Percentiles rank a stretch among this genome's conserved stretches.
phyloP scores from a whole-genome alignment of 2,797 vertebrate species.

The Manis pentadactyla region DNA sequence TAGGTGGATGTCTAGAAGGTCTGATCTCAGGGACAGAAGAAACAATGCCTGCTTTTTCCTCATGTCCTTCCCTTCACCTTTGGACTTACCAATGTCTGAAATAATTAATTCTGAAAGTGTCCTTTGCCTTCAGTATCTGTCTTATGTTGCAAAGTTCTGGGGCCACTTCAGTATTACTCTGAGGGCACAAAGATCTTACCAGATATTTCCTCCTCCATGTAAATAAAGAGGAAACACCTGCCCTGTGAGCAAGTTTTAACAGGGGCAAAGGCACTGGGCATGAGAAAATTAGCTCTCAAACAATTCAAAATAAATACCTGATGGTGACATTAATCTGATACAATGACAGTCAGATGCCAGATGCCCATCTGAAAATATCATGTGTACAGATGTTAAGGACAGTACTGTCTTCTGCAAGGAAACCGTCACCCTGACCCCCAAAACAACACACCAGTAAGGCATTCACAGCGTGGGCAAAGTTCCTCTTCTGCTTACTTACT shows the following conservation, averaged over 20 bases:
- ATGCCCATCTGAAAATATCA: not conserved
- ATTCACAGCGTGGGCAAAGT: not conserved
- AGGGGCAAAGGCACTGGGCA: not conserved
- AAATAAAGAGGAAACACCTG: not conserved
- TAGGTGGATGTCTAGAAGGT: not conserved
- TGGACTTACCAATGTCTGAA: not conserved
- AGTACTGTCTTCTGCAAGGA: not conserved
- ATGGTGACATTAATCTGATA: not conserved
- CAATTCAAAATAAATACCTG: not conserved
- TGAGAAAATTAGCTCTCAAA: not conserved
- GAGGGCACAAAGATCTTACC: not conserved
- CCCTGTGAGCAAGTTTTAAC: not conserved
- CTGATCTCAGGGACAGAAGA: not conserved
- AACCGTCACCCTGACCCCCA: not conserved
- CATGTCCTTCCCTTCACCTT: not conserved
- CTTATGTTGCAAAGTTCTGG: not conserved
- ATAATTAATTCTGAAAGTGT: not conserved
- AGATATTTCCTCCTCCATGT: not conserved
- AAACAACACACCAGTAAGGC: not conserved
- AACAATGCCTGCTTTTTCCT: not conserved
- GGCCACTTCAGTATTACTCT: not conserved
- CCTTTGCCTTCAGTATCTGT: not conserved
- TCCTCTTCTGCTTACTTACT: conserved; percentile 47
- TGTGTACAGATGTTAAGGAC: not conserved
- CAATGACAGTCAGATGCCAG: not conserved